Percentiles rank a stretch among this genome's conserved stretches.
Conservation (phyloP, 1,140 invertebrate species). For the Drosophila bipectinata region DNA sequence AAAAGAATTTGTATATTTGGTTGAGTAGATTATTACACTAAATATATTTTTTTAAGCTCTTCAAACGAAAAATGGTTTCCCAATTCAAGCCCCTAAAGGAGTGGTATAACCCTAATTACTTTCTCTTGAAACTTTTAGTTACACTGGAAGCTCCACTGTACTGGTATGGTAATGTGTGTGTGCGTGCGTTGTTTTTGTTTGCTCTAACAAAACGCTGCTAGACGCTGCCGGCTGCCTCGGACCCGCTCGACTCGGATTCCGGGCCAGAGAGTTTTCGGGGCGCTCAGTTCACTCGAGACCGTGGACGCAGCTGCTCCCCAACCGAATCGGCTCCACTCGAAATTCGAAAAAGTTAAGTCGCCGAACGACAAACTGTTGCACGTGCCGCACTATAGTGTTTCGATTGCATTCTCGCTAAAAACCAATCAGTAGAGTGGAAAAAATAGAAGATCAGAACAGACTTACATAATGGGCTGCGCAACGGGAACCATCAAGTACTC, state of each 20-base stretch:
- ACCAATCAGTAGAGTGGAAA: not conserved
- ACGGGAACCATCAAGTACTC: slow-evolving; percentile 92
- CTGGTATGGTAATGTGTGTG: slow-evolving; percentile 22
- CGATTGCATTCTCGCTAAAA: slow-evolving; percentile 21
- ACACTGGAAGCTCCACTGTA: slow-evolving; percentile 1
- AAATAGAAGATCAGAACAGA: slow-evolving; percentile 1
- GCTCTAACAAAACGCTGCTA: slow-evolving; percentile 34
- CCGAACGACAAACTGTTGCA: slow-evolving; percentile 42
- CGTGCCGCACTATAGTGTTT: slow-evolving; percentile 38
- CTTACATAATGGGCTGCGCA: slow-evolving; percentile 86
- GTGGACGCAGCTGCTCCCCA: slow-evolving; percentile 55
- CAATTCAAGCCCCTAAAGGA: too few species aligned
- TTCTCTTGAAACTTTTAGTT: not conserved
- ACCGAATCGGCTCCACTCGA: slow-evolving; percentile 17
- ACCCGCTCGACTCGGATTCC: slow-evolving; percentile 30
- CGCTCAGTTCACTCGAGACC: slow-evolving; percentile 74
- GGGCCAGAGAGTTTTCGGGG: slow-evolving; percentile 59
- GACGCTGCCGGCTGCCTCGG: slow-evolving; percentile 33
- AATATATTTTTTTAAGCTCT: too few species aligned
- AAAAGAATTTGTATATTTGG: too few species aligned
- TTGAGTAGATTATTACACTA: too few species aligned
- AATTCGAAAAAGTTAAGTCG: slow-evolving; percentile 25
- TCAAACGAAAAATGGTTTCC: too few species aligned
- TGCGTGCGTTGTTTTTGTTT: slow-evolving; percentile 49
- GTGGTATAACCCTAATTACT: too few species aligned